Evolutionary conservation across 2,888 invertebrate genomes (phyloP), one percentile per base, ranked within the genome.

Genomic region (Ariolimax columbianus): DNA sequence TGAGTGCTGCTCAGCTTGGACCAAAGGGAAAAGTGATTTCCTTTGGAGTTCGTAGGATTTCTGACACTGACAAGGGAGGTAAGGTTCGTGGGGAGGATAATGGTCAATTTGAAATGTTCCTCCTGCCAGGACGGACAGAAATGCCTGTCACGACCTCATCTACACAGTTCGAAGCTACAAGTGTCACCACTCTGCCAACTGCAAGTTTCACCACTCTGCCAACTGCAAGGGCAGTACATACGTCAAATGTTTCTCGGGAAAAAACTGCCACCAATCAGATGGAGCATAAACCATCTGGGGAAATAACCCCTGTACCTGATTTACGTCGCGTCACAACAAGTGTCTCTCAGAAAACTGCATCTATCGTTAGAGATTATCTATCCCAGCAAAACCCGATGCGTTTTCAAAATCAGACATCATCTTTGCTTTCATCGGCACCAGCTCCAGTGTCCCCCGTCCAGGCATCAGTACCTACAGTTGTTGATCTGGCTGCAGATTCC

Each of bases 81-180:
- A 43, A 66, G 40, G 26, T 9, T 19, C 7, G 59, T 30, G 38
- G 51, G 30, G 59, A 43, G 59, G 11, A 23, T 40, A 26, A 36
- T 19, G 40, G 59, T 40, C 68, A 83, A 78, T 78, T 77, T 38
- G 83, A 83, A 33, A 78, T 83, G 83, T 55, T 78, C n/a, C 55
- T 78, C 7, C 14, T 83, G 23, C 83, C 77, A 40, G 38, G 43
- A 36, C 78, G 66, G 17, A 23, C 51, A 9, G n/a, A 77, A 63
- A 38, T 55, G 40, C 63, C 78, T 63, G 38, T 23, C 17, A 36
- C 78, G 7, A 26, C 17, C 19, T 23, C 79, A 66, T 43, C 66
- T 43, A 36, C 30, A 33, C 43, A 59, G 7, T 9, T 77, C 26
- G 36, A 51, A 30, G 9, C 72, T 36, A 36, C 55, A n/a, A n/a